Evolutionary conservation across 2,113 vertebrate genomes (phyloP), one percentile per base, ranked within the genome.

Genomic region (Coptodon rendalli): DNA sequence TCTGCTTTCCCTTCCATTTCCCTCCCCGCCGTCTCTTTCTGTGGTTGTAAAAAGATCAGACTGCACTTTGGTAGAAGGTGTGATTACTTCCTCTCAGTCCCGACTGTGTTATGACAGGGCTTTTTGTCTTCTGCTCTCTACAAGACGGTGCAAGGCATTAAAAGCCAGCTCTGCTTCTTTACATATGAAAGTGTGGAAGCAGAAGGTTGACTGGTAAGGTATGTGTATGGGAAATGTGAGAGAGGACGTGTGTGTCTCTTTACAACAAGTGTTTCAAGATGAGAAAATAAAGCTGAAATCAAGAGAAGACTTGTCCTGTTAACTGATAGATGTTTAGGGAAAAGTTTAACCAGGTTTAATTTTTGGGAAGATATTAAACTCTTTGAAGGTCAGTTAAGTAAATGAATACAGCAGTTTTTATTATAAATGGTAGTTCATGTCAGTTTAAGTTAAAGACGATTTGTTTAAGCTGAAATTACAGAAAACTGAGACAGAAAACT

Each of bases 31-130:
- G 84, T 79, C 59, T 73, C 83, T 76, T 24, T 83, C 80, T 63
- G 81, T 63, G 89, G 92, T 88, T 90, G 95, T 95, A 94, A 95
- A 95, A 91, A 79, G 85, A 89, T 85, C 91, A 87, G 91, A 73
- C 57, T 87, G 81, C 73, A 91, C 89, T 94, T 94, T 91, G 85
- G 89, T 48, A 29, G 87, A 93, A 95, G 91, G 93, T 94, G 94
- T 92, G 89, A 94, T 93, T 90, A 86, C 94, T 95, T 95, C 95
- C 93, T 93, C 83, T 86, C 78, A 85, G 66, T 36, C 85, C 82
- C 19, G 84, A 76, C 88, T 91, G 90, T 92, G 92, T 94, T 93
- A 92, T 93, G 91, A 91, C 92, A 81, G 82, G 89, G 85, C 83
- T 93, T 89, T 92, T 92, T 91, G 85, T 93, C 80, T 66, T 78